These are phyloP conservation scores for Callyntrura sp. DNA, from an alignment of 2,888 invertebrate species.

Conservation along the genomic window DNA sequence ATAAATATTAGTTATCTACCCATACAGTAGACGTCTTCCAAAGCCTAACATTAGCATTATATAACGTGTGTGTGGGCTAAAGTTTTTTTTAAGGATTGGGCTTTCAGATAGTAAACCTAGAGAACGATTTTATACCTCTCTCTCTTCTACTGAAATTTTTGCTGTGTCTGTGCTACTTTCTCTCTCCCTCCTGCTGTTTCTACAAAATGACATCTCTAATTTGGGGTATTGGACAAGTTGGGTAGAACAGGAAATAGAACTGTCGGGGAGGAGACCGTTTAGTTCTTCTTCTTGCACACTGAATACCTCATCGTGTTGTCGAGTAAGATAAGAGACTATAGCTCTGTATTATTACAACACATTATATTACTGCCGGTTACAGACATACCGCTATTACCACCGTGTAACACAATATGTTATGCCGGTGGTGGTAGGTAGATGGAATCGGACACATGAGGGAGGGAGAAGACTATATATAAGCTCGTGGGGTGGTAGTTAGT, in stretches of 20 bases:
- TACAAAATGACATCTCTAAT: conserved; percentile 60
- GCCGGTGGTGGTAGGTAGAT: not conserved
- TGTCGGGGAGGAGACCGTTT: conserved; percentile 38
- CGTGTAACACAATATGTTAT: not conserved
- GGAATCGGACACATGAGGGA: not conserved
- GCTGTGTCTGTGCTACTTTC: conserved; percentile 50
- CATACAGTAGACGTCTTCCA: not conserved
- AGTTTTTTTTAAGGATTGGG: conserved; percentile 10
- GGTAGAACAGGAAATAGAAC: conserved; percentile 63
- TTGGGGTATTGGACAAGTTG: conserved; percentile 49
- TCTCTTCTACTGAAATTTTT: conserved; percentile 4
- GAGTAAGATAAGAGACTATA: not conserved
- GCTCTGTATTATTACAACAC: not conserved
- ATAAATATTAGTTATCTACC: conserved; percentile 15
- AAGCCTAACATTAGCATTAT: not conserved
- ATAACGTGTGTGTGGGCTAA: not conserved
- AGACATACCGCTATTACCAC: not conserved
- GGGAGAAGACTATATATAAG: too few relatives aligned
- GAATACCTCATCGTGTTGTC: not conserved
- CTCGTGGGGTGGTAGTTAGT: not conserved
- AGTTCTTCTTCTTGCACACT: conserved; percentile 17
- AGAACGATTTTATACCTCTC: not conserved
- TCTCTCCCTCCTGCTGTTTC: conserved; percentile 11
- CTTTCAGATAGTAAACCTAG: not conserved
- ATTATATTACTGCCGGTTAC: too few relatives aligned